Conservation (phyloP, 2,113 vertebrate species). For the Lophotis ruficrista region DNA sequence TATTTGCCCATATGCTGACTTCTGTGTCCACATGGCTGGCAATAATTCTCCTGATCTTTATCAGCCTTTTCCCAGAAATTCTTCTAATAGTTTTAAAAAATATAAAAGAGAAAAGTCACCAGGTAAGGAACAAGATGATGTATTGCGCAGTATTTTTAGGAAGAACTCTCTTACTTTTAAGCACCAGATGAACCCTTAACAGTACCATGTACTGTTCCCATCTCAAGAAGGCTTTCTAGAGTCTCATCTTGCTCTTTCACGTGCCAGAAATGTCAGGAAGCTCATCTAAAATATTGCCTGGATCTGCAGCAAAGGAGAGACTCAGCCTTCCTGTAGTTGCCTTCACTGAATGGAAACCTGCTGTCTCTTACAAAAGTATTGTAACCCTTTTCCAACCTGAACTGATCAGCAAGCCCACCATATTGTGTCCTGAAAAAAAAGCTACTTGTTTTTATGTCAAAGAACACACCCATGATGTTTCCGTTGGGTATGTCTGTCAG, state of each 20-base stretch:
- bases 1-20: conserved; percentile 95
- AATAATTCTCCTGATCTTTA: conserved; percentile 92
- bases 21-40: conserved; percentile 92
- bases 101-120: conserved; percentile 71
- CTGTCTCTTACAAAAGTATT: not conserved
- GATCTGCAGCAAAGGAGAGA: conserved; percentile 44
- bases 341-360: not conserved
- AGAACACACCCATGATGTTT: rapidly evolving
- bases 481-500: not conserved
- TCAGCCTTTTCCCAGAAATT: conserved; percentile 95
- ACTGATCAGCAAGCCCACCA: not conserved
- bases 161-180: conserved; percentile 32
- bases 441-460: not conserved
- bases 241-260: conserved; percentile 45
- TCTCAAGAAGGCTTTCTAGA: conserved; percentile 59
- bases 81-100: conserved; percentile 81
- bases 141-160: not conserved
- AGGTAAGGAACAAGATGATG: conserved; percentile 75
- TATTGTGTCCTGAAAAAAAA: not conserved
- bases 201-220: not conserved
- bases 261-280: not conserved
- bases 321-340: not conserved
- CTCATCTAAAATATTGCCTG: not conserved
- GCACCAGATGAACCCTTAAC: not conserved
- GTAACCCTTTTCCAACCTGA: not conserved